Evolutionary conservation across 37 sponge, comb jelly and placozoan species (phyloP).

Genomic region (Oscarella lobularis): DNA sequence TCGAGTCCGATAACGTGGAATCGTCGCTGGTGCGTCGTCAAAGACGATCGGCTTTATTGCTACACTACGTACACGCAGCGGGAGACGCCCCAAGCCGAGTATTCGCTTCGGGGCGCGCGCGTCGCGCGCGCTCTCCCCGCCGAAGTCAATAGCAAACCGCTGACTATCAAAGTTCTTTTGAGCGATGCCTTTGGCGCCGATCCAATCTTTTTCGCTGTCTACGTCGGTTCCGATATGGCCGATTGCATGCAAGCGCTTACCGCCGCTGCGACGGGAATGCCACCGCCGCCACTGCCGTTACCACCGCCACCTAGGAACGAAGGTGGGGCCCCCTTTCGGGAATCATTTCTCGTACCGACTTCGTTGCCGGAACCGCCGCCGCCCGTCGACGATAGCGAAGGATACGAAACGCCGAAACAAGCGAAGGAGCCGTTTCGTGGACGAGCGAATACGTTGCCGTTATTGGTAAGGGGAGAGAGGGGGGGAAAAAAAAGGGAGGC

Average conservation of each 20-base stretch:
- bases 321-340: too few relatives aligned
- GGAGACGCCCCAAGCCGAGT: neutral
- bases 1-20: neutral
- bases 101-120: neutral
- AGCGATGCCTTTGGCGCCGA: neutral
- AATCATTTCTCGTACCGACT: too few relatives aligned
- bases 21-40: neutral
- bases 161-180: neutral
- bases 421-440: too few relatives aligned
- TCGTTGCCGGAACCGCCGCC: too few relatives aligned
- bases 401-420: too few relatives aligned
- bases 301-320: too few relatives aligned
- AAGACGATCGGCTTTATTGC: neutral
- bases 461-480: too few relatives aligned
- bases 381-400: too few relatives aligned
- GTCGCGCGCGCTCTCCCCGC: neutral
- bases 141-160: neutral
- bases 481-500: too few relatives aligned
- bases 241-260: neutral
- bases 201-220: neutral
- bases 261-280: neutral
- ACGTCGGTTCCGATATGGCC: neutral
- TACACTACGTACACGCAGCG: neutral
- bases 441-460: too few relatives aligned
- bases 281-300: neutral